phyloP scores from a whole-genome alignment of 2,113 vertebrate species.

The Brachyhypopomus occidentalis region DNA sequence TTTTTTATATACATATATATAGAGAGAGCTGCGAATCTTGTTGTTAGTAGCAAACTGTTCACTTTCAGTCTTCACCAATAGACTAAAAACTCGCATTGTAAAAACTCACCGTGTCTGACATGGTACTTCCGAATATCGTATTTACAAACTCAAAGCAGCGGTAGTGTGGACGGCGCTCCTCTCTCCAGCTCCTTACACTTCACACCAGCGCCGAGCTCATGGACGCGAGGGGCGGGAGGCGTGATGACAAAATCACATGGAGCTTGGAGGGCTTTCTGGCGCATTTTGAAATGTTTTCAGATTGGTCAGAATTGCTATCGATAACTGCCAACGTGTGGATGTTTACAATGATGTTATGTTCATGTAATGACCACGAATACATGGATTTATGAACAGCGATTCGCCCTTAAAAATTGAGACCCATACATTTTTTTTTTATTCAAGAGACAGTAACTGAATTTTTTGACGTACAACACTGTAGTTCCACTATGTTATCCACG shows the following conservation, averaged over 20 bases:
- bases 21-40: not conserved
- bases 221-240: slow-evolving; percentile 38
- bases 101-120: slow-evolving; percentile 77
- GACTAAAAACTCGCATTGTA: not conserved
- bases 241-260: not conserved
- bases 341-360: no score
- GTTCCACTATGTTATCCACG: no score
- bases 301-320: not conserved
- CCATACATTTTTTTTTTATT: no score
- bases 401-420: no score
- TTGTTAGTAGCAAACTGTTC: not conserved
- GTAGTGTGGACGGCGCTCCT: slow-evolving; percentile 23
- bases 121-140: slow-evolving; percentile 50
- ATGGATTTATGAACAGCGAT: no score
- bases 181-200: slow-evolving; percentile 15
- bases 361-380: no score
- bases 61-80: not conserved
- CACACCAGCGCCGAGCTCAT: slow-evolving; percentile 42
- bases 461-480: no score
- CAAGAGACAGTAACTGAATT: no score
- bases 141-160: slow-evolving; percentile 14
- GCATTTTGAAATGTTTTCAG: not conserved
- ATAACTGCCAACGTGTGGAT: not conserved
- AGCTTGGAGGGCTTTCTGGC: not conserved
- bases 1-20: no score